These are phyloP conservation scores for Crambe crambe DNA, from an alignment of 37 sponge, comb jelly and placozoan genomes.

Conservation along the genomic window DNA sequence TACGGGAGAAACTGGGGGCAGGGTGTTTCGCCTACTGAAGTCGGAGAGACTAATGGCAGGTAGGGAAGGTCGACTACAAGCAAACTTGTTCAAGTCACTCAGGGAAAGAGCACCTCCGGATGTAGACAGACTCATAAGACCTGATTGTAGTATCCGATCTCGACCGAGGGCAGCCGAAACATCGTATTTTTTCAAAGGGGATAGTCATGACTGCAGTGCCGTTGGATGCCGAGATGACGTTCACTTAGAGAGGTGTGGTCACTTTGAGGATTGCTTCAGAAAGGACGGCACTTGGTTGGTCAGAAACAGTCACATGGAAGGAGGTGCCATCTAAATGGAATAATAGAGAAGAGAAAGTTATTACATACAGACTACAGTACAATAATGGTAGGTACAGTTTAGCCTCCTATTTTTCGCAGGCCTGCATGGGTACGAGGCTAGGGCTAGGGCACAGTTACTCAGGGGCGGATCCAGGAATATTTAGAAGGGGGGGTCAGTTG, in stretches of 20 bases:
- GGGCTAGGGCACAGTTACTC: too few relatives aligned
- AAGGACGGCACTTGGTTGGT: conserved; percentile 33
- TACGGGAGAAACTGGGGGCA: neutral
- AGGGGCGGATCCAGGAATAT: too few relatives aligned
- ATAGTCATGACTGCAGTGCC: conserved; percentile 23
- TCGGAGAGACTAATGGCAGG: neutral
- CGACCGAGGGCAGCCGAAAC: conserved; percentile 44
- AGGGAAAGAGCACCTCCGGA: conserved; percentile 9
- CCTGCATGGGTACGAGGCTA: too few relatives aligned
- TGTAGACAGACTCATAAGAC: conserved; percentile 20
- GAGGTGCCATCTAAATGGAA: conserved; percentile 28
- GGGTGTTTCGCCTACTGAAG: neutral
- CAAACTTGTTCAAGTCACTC: neutral
- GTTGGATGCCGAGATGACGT: conserved; percentile 33
- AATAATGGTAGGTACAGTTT: too few relatives aligned
- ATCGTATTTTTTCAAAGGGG: conserved; percentile 36
- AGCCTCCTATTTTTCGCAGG: too few relatives aligned
- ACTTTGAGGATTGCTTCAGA: conserved; percentile 57
- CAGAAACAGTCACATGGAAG: conserved; percentile 64
- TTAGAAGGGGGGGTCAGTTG: too few relatives aligned
- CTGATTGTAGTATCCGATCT: conserved; percentile 22
- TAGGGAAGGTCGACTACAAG: neutral
- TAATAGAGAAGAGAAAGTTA: too few relatives aligned
- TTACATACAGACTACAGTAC: too few relatives aligned
- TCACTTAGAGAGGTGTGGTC: conserved; percentile 16